These are phyloP conservation scores for Chaetophractus vellerosus DNA, from an alignment of 2,797 vertebrate species.

Conservation along the genomic window DNA sequence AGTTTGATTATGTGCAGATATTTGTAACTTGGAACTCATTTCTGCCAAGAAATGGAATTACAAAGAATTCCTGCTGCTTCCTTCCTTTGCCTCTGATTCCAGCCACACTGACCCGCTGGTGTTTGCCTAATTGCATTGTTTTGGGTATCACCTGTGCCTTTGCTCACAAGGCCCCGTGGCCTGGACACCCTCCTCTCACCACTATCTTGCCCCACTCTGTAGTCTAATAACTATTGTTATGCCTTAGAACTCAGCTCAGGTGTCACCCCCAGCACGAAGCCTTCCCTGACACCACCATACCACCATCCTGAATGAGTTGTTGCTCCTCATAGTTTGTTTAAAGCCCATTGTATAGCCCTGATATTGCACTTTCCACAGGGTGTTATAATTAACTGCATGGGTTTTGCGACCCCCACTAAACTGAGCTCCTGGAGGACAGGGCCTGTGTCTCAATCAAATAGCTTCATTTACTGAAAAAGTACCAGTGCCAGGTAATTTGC, in stretches of 20 bases:
- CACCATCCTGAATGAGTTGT: background rate
- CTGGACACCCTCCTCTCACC: background rate
- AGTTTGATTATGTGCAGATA: background rate
- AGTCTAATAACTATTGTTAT: background rate
- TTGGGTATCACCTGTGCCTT: background rate
- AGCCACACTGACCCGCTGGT: background rate
- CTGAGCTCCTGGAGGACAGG: background rate
- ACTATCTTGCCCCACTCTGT: background rate
- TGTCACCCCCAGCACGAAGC: background rate
- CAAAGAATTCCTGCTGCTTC: background rate
- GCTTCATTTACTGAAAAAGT: conserved; percentile 13
- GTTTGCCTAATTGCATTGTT: background rate
- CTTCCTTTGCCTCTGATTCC: background rate
- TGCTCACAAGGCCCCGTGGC: background rate
- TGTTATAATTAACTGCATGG: background rate
- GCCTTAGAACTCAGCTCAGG: background rate
- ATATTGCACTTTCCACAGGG: background rate
- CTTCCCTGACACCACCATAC: background rate
- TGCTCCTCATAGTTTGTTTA: background rate
- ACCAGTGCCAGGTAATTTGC: background rate
- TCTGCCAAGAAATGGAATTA: conserved; percentile 23
- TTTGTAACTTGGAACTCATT: background rate
- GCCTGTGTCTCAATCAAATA: background rate
- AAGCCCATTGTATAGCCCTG: background rate
- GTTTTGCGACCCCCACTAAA: background rate